Base-by-base conservation (phyloP, 2,113 vertebrate genomes). In the Polyodon spathula region DNA sequence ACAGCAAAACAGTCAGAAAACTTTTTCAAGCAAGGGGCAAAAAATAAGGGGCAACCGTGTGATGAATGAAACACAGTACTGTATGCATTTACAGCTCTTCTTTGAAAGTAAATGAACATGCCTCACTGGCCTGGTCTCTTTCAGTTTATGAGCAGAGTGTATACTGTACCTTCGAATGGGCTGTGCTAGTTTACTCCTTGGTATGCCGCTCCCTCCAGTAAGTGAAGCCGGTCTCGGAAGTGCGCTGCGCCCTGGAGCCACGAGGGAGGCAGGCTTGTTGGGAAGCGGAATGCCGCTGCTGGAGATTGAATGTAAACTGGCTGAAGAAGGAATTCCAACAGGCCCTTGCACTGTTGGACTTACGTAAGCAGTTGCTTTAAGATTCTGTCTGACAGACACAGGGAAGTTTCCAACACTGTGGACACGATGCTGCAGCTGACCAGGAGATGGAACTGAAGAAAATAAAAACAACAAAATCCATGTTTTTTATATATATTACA, bases 311-410 rank as follows among this genome's bases (percentile, higher is more conserved):
- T 89, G 89, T 0, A 88, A 76, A 63, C 75, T 89, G 27, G 68
- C 76, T 61, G 94, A 92, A 42, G 78, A 56, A 53, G 88, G 80
- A 73, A 85, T 72, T 39, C 71, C 67, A 40, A 66, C 79, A 66
- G 78, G 79, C 46, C 92, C 91, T 81, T 97, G 95, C 50, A 98
- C 81, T 0, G 94, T 98, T 2, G 94, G 95, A 73, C 94, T 98
- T 48, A 98, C 95, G 0, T 98, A 97, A 37, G 95, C 95, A 12
- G 94, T 98, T 68, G 95, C 95, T 83, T 98, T 98, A 4, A 93
- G 78, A 10, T 90, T 89, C 40, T 90, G 89, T 54, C 93, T 85
- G 40, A 81, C 66, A 15, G 86, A 81, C 58, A 85, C 79, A 3
- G 91, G 87, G 77, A 97, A 98, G 66, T 91, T 94, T 11, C 92